Conservation (phyloP, 2,113 vertebrate genomes). For the Macrotis lagotis region DNA sequence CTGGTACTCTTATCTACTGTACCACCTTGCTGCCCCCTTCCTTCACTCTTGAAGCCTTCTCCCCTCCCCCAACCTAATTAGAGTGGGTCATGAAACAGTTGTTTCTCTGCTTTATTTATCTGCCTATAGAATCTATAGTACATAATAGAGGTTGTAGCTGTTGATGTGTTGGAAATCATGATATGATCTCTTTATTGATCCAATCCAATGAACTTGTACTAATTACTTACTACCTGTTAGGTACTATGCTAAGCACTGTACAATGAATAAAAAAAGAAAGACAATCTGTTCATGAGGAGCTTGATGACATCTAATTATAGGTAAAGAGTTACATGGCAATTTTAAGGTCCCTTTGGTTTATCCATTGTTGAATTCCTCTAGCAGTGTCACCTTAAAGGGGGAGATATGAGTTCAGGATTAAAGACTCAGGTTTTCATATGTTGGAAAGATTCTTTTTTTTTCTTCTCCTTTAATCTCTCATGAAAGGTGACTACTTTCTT, state of each 20-base stretch:
- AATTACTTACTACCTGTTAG: not conserved
- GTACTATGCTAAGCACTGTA: not conserved
- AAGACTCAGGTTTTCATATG: slow-evolving; percentile 49
- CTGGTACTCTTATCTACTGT: too few species aligned
- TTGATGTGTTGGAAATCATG: not conserved
- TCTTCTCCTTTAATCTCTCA: slow-evolving; percentile 5
- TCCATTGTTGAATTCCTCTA: slow-evolving; percentile 7
- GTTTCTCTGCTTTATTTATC: not conserved
- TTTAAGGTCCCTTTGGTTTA: slow-evolving; percentile 41
- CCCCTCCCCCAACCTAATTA: not conserved
- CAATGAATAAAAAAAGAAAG: not conserved
- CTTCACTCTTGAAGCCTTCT: not conserved
- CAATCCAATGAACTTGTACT: not conserved
- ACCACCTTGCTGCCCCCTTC: too few species aligned
- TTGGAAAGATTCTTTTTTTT: slow-evolving; percentile 55
- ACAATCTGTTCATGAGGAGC: not conserved
- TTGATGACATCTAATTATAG: not conserved
- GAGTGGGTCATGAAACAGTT: not conserved
- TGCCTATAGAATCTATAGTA: not conserved
- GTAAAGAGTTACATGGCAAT: slow-evolving; percentile 21
- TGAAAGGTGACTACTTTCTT: slow-evolving; percentile 2
- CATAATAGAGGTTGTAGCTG: not conserved
- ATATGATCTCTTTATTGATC: not conserved
- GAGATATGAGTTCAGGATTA: not conserved
- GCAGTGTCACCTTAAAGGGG: not conserved